Evolutionary conservation across 2,797 vertebrate genomes (phyloP), one percentile per base, ranked within the genome.

Genomic region (Peromyscus nudipes): DNA sequence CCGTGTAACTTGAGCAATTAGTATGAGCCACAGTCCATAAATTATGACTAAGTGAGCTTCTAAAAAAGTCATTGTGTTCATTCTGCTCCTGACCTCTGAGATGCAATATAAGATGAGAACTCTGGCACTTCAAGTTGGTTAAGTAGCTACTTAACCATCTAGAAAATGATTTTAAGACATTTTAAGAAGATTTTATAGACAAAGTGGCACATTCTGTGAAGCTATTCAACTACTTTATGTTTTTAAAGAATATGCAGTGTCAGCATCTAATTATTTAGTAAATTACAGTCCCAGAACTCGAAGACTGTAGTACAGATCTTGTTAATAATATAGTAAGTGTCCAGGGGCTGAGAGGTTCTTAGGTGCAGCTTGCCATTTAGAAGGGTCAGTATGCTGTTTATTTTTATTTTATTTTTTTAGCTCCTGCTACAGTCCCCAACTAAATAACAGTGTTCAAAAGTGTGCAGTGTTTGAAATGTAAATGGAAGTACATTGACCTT

Each of bases 41-140:
- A 97, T 82, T 87, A 97, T 67, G 71, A 87, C 91, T 96, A 96
- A 97, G 88, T 80, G 91, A 96, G 92, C 86, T 97, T 97, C 94
- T 97, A 73, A 95, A 96, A 96, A 97, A 95, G 96, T 93, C 90
- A 93, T 1, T 86, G 37, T 94, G 77, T 79, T 21, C 55, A 92
- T 98, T 71, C 57, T 69, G 73, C 0, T 95, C 95, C 75, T 79
- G 91, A 67, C 29, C 97, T 98, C 96, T 97, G 71, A 95, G 84
- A 94, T 73, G 29, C 10, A 83, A 9, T 21, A 0, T 69, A 77
- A 85, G 27, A 62, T 52, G 14, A 94, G 71, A 92, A 69, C 64
- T 75, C 67, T n/a, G n/a, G 79, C 29, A 82, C 49, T 80, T 90
- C 21, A 69, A 85, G 21, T 84, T 95, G 76, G 62, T 16, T 85